Base-by-base conservation (phyloP, 2,888 invertebrate genomes). In the Glomeris marginata region DNA sequence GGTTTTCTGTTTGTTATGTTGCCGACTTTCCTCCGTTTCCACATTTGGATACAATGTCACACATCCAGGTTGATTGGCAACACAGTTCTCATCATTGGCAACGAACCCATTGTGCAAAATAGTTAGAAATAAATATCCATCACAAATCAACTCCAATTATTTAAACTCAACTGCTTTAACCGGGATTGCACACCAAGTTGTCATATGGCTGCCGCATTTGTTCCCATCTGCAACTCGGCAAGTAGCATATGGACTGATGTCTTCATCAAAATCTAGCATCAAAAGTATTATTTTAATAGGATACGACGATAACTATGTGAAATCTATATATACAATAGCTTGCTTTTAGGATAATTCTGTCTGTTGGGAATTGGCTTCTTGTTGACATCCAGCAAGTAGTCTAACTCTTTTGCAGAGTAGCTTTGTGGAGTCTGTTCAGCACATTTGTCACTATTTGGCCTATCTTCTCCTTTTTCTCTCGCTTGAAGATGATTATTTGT, bases 161-260 rank as follows among this genome's bases (percentile, higher is more conserved):
- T 20, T 43, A 13, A 43, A 43, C n/a, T 18, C n/a, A 49, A 51
- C 51, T 15, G 51, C 21, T 38, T 51, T 51, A 11, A 51, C 43
- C 6, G 51, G 51, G 36, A 51, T 20, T 38, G 48, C 48, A 18
- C 49, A 48, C 51, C 51, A 51, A 16, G 47, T 33, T 16, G 47
- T 21, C 5, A 47, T 40, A 22, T 47, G 51, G n/a, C 42, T 16
- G 28, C 16, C 33, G n/a, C 33, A 22, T n/a, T 51, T 42, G 18
- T 42, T 49, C 35, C 35, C 44, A 5, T 52, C 52, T 10, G 52
- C 49, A 28, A 52, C 45, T 41, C 50, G 21, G 38, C 50, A 52
- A 20, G 52, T 52, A 36, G 52, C 52, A 41, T 52, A 52, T 18
- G 52, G 52, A 37, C 45, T 49, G 36, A 52, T 49, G 36, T 52